Conservation (phyloP, 2,113 vertebrate genomes). For the Pseudorhombus dupliciocellatus region DNA sequence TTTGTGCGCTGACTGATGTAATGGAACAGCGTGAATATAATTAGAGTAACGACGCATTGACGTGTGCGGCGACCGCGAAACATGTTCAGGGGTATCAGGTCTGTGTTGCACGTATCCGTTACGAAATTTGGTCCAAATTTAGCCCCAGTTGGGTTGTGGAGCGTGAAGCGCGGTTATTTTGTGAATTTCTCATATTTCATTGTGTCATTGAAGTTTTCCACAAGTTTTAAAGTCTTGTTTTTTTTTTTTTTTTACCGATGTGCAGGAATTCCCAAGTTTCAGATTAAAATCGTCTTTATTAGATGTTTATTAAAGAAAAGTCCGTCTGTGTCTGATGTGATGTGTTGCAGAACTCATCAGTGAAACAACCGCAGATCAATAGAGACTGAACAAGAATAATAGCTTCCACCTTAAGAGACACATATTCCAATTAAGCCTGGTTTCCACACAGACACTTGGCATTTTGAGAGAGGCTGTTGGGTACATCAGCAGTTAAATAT, state of each 20-base stretch:
- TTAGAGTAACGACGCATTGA: constrained; percentile 63
- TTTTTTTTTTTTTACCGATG: neutral
- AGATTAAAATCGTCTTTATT: neutral
- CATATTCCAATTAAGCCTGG: constrained; percentile 63
- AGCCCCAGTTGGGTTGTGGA: neutral
- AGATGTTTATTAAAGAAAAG: constrained; percentile 29
- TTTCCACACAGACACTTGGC: constrained; percentile 66
- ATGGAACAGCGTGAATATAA: constrained; percentile 66
- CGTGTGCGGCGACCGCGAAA: constrained; percentile 19
- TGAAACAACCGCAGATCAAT: constrained; percentile 50
- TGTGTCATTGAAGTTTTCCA: neutral
- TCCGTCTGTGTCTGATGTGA: constrained; percentile 41
- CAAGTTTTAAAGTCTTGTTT: neutral
- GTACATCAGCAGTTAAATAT: constrained; percentile 76
- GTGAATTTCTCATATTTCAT: neutral
- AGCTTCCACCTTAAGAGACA: constrained; percentile 68
- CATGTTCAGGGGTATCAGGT: constrained; percentile 2
- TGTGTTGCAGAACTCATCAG: constrained; percentile 46
- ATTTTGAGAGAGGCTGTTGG: constrained; percentile 69
- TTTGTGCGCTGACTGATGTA: constrained; percentile 52
- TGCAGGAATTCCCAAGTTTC: neutral
- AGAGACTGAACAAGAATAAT: constrained; percentile 66
- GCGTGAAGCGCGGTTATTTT: neutral
- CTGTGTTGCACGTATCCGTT: constrained; percentile 8
- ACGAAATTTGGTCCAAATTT: neutral